A percentile compares a stretch with the other conserved stretches of the same genome.
These are phyloP conservation scores for Aphaenogaster rudis DNA, from an alignment of 1,140 invertebrate species.

Conservation along the genomic window DNA sequence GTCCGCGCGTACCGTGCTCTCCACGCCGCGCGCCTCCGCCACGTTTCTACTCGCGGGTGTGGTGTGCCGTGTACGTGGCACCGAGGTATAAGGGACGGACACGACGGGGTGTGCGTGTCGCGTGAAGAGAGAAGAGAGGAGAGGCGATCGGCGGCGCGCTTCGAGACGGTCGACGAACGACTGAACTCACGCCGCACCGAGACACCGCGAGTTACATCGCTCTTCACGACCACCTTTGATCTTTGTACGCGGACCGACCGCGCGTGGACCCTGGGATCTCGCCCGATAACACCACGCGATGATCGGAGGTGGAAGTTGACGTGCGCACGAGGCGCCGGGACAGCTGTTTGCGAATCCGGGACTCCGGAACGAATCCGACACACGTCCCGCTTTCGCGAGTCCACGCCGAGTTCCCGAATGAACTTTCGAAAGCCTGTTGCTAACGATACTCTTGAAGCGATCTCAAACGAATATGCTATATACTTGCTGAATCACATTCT, in stretches of 20 bases:
- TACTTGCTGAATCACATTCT: not conserved
- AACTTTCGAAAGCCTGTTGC: not conserved
- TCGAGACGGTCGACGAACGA: constrained; percentile 67
- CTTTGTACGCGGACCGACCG: constrained; percentile 69
- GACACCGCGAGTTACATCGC: not conserved
- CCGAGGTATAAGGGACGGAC: not conserved
- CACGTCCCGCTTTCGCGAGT: not conserved
- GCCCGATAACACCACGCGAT: constrained; percentile 25
- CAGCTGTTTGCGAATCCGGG: constrained; percentile 51
- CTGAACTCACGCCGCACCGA: constrained; percentile 61
- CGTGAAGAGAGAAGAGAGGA: constrained; percentile 4
- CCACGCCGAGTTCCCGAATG: not conserved
- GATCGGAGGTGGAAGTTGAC: constrained; percentile 2
- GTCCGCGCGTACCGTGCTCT: not conserved
- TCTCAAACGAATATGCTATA: not conserved
- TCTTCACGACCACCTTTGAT: constrained; percentile 69
- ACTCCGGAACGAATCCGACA: not conserved
- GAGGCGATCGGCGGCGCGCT: constrained; percentile 42
- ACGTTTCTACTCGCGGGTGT: not conserved
- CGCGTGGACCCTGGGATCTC: constrained; percentile 11
- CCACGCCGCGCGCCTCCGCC: not conserved
- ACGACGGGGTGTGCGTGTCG: not conserved
- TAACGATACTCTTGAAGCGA: not conserved
- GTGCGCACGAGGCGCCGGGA: constrained; percentile 11
- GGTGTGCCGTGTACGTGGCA: constrained; percentile 5